Evolutionary conservation across 2,113 vertebrate species (phyloP).

Genomic region (Vanacampus margaritifer): DNA sequence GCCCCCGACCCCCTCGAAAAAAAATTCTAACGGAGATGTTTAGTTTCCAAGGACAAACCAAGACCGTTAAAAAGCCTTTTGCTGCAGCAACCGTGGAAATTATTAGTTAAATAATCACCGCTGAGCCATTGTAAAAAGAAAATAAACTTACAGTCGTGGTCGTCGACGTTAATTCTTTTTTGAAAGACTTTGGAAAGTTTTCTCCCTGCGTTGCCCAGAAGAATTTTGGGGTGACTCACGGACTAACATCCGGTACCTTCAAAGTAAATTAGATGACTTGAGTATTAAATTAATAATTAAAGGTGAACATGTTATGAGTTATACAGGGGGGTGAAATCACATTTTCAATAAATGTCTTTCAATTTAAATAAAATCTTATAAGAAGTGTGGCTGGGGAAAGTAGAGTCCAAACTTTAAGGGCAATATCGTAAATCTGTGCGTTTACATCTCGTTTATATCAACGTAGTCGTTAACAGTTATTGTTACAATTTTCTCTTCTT

Average conservation of each 20-base stretch:
- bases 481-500: background rate
- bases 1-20: too few relatives aligned
- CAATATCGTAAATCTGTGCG: background rate
- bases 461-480: background rate
- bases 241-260: conserved; percentile 31
- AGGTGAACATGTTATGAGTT: too few relatives aligned
- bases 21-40: background rate
- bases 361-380: background rate
- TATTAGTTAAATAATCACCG: background rate
- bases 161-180: background rate
- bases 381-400: background rate
- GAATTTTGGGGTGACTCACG: conserved; percentile 4
- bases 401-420: background rate
- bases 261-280: conserved; percentile 33
- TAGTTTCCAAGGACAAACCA: background rate
- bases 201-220: background rate
- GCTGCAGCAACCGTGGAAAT: background rate
- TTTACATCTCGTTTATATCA: background rate
- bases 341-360: too few relatives aligned
- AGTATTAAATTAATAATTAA: background rate
- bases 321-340: background rate
- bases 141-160: conserved; percentile 1
- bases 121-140: background rate
- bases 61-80: background rate
- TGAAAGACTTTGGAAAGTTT: conserved; percentile 2